phyloP scores from a whole-genome alignment of 2,888 invertebrate species.

The Lasius fuliginosus region DNA sequence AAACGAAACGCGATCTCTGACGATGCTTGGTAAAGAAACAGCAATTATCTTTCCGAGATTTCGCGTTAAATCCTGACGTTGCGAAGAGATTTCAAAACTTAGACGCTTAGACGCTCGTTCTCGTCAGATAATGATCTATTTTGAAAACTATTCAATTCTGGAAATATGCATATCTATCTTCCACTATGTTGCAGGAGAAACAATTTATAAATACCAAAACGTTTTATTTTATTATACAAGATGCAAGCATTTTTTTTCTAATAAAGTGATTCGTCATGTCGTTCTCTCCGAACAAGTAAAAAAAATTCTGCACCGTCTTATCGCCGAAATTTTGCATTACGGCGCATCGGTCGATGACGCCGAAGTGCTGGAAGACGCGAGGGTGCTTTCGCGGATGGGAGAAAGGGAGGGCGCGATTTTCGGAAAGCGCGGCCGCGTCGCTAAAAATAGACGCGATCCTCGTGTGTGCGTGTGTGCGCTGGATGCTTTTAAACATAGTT shows the following conservation, averaged over 20 bases:
- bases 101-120: background rate
- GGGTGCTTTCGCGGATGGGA: conserved; percentile 60
- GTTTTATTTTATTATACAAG: background rate
- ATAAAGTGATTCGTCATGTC: background rate
- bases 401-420: conserved; percentile 74
- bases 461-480: conserved; percentile 67
- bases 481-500: conserved; percentile 85
- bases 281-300: background rate
- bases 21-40: conserved; percentile 31
- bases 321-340: background rate
- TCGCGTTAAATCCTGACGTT: background rate
- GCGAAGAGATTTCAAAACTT: conserved; percentile 5
- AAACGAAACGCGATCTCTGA: conserved; percentile 44
- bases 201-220: background rate
- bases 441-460: conserved; percentile 83
- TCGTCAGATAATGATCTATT: conserved; percentile 22
- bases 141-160: conserved; percentile 19
- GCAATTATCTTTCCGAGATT: conserved; percentile 25
- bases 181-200: background rate
- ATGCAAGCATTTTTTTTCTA: background rate
- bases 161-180: background rate
- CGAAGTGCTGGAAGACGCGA: conserved; percentile 40
- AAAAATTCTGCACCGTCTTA: background rate
- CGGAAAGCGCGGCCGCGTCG: conserved; percentile 78
- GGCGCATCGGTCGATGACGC: conserved; percentile 35